Evolutionary conservation across 2,797 vertebrate species (phyloP).

Genomic region (Spizella passerina): DNA sequence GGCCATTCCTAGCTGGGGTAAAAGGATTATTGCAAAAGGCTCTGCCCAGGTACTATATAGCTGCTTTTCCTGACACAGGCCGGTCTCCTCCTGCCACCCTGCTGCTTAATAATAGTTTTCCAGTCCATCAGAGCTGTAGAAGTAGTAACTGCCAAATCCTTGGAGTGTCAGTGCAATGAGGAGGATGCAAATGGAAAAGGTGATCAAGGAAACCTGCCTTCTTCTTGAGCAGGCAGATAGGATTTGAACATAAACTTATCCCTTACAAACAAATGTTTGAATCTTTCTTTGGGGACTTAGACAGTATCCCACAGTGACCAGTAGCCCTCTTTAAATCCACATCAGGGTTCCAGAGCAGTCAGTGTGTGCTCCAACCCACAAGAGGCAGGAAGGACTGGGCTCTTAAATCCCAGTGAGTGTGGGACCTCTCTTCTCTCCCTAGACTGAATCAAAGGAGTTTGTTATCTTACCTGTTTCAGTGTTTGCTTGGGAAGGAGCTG

Average conservation of each 20-base stretch:
- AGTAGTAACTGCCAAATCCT: background rate
- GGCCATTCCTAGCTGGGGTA: background rate
- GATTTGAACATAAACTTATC: background rate
- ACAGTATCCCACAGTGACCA: background rate
- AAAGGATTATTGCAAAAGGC: background rate
- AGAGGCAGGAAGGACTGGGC: background rate
- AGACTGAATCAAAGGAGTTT: background rate
- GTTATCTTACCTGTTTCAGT: background rate
- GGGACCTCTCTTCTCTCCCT: background rate
- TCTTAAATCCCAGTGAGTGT: background rate
- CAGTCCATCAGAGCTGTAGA: background rate
- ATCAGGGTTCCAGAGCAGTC: background rate
- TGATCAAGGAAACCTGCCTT: background rate
- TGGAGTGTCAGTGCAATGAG: background rate
- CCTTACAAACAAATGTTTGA: background rate
- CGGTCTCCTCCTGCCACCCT: background rate
- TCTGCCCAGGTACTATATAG: background rate
- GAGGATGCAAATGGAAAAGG: background rate
- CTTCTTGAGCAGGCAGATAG: background rate
- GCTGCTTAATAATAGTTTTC: background rate
- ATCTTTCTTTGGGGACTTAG: background rate
- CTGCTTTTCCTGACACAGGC: background rate
- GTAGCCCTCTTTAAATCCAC: background rate
- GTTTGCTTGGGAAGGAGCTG: background rate
- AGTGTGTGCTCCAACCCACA: background rate